phyloP scores from a whole-genome alignment of 2,888 invertebrate species.

The Anodontia alba region DNA sequence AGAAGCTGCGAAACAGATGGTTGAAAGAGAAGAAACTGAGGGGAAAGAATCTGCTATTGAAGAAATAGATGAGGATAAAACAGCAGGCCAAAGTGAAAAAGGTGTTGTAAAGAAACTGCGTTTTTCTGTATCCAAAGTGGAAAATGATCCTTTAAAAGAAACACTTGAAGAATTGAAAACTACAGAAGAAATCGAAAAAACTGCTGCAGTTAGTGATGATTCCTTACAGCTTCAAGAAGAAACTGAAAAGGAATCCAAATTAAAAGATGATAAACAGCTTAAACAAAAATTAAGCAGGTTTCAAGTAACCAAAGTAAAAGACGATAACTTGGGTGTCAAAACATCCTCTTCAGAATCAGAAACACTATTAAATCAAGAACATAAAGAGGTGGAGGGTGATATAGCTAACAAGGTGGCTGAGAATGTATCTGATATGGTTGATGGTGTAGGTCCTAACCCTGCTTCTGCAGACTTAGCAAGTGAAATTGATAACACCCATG shows the following conservation, averaged over 20 bases:
- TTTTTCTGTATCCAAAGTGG: slow-evolving; percentile 74
- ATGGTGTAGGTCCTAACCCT: slow-evolving; percentile 34
- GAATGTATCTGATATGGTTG: slow-evolving; percentile 5
- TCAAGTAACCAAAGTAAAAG: slow-evolving; percentile 71
- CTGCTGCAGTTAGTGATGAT: neutral
- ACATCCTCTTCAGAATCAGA: slow-evolving; percentile 31
- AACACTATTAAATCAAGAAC: neutral
- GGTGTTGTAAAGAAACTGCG: slow-evolving; percentile 58
- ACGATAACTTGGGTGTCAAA: slow-evolving; percentile 45
- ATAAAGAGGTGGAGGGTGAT: slow-evolving; percentile 19
- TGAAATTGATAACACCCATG: slow-evolving; percentile 38
- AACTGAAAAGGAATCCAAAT: slow-evolving; percentile 11
- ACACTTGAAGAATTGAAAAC: slow-evolving; percentile 4
- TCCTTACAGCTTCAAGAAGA: neutral
- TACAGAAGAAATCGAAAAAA: neutral
- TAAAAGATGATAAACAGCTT: slow-evolving; percentile 13
- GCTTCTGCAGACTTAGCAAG: slow-evolving; percentile 27
- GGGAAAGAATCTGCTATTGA: slow-evolving; percentile 4
- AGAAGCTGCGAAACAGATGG: slow-evolving; percentile 18
- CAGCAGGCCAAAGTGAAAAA: slow-evolving; percentile 24
- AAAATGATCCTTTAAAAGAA: slow-evolving; percentile 67
- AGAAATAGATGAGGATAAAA: slow-evolving; percentile 30
- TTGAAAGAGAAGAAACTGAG: neutral
- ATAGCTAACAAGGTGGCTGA: slow-evolving; percentile 18
- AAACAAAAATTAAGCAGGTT: slow-evolving; percentile 67